Conservation (phyloP, 2,113 vertebrate species). For the Pampusana beccarii region DNA sequence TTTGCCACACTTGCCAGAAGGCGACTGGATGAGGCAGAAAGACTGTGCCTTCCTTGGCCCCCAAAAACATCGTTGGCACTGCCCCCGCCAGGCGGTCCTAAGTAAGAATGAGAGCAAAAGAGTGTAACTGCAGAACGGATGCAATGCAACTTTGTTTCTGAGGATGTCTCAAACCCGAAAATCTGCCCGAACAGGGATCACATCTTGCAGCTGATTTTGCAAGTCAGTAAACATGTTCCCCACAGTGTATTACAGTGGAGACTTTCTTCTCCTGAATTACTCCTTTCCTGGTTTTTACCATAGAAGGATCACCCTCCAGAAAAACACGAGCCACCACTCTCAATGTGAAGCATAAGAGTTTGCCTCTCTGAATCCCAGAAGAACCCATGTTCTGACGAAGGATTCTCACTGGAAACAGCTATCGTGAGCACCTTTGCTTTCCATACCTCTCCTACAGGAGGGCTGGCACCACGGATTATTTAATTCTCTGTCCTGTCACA, state of each 20-base stretch:
- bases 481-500: neutral
- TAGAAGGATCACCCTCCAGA: neutral
- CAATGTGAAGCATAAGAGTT: neutral
- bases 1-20: neutral
- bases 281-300: neutral
- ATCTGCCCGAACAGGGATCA: neutral
- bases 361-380: neutral
- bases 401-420: neutral
- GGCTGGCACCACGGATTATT: fast-evolving
- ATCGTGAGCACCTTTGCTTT: neutral
- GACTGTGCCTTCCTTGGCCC: fast-evolving
- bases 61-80: neutral
- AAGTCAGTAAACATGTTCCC: neutral
- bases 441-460: neutral
- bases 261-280: neutral
- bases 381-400: fast-evolving
- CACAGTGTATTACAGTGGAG: neutral
- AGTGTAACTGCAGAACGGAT: neutral
- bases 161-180: neutral
- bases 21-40: neutral
- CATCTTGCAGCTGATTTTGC: neutral
- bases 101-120: neutral
- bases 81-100: neutral
- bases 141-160: neutral
- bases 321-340: fast-evolving